A percentile compares a stretch with the other conserved stretches of the same genome.
Evolutionary conservation across 1,140 invertebrate genomes (phyloP).

Genomic region (Nautilus pompilius): DNA sequence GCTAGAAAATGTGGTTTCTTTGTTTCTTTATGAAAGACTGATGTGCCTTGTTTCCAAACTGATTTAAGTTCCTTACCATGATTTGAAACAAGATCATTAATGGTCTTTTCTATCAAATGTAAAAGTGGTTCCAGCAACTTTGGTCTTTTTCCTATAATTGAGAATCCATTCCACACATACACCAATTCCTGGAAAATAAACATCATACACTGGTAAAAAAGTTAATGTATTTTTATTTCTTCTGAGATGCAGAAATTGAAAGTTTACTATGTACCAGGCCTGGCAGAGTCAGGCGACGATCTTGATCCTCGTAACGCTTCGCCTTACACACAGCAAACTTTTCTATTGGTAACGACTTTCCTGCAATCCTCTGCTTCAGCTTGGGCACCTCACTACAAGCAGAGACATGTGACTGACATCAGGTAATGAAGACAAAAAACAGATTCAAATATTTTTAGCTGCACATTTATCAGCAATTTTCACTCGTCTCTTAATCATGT

Average conservation of each 20-base stretch:
- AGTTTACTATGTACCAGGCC: constrained; percentile 60
- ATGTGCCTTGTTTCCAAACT: too few relatives aligned
- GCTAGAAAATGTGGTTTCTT: too few relatives aligned
- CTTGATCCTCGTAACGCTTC: constrained; percentile 73
- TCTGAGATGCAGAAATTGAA: not conserved
- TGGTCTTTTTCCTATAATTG: constrained; percentile 72
- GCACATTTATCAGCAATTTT: too few relatives aligned
- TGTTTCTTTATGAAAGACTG: too few relatives aligned
- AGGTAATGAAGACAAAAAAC: not conserved
- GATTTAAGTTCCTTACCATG: not conserved
- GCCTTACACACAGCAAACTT: constrained; percentile 89
- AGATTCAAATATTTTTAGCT: not conserved
- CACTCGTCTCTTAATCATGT: too few relatives aligned
- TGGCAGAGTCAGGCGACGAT: constrained; percentile 73
- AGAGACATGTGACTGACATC: not conserved
- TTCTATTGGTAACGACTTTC: constrained; percentile 94
- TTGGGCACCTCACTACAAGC: constrained; percentile 70
- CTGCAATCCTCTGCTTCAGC: constrained; percentile 86
- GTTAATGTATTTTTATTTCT: not conserved
- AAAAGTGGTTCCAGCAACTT: constrained; percentile 69
- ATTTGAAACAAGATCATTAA: constrained; percentile 49
- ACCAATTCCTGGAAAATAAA: constrained; percentile 69
- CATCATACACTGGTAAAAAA: not conserved
- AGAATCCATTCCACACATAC: constrained; percentile 92
- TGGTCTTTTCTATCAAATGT: constrained; percentile 68